These are phyloP conservation scores for Drusus annulatus DNA, from an alignment of 1,140 invertebrate genomes.

Conservation along the genomic window DNA sequence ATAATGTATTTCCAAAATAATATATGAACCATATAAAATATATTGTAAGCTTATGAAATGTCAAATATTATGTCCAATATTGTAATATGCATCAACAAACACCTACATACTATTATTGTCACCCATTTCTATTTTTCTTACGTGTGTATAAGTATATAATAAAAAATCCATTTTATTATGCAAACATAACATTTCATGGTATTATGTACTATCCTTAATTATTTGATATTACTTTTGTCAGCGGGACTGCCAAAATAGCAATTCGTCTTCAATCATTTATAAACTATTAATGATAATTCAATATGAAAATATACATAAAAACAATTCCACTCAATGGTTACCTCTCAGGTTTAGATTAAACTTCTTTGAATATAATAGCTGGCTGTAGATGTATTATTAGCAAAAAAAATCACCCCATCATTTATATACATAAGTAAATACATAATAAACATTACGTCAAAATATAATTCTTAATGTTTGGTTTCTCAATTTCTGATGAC, in stretches of 20 bases:
- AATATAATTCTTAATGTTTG: no score
- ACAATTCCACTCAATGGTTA: no score
- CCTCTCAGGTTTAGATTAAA: no score
- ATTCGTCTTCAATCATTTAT: not conserved
- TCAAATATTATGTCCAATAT: constrained; percentile 9
- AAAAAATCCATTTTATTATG: not conserved
- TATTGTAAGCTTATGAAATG: constrained; percentile 21
- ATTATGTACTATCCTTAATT: not conserved
- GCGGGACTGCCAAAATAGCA: constrained; percentile 12
- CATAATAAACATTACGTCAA: no score
- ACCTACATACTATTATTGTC: not conserved
- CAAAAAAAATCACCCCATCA: no score
- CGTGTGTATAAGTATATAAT: not conserved
- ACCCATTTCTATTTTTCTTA: constrained; percentile 15
- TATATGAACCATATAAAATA: constrained; percentile 16
- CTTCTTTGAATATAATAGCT: no score
- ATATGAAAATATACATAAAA: no score
- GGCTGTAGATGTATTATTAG: no score
- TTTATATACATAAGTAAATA: no score
- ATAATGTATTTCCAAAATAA: constrained; percentile 21
- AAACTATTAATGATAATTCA: no score
- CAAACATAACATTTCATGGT: not conserved
- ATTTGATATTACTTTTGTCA: constrained; percentile 27
- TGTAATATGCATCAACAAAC: not conserved
- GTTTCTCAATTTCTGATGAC: constrained; percentile 2